phyloP scores from a whole-genome alignment of 2,113 vertebrate species.

The Pterocles orientalis region DNA sequence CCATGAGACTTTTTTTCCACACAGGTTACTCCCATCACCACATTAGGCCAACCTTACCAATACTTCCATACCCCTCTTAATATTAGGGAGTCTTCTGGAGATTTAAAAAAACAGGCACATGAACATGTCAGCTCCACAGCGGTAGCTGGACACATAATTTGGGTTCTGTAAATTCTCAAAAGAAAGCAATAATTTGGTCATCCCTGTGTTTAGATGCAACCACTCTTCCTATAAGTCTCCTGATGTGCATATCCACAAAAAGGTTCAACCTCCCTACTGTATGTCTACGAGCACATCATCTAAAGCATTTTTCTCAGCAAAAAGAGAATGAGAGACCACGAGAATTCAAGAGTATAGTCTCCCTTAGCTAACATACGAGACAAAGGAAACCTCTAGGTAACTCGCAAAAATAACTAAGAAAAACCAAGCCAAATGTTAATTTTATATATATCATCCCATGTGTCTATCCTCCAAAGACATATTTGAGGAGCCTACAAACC shows the following conservation, averaged over 20 bases:
- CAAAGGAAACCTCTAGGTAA: background rate
- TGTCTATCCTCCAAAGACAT: background rate
- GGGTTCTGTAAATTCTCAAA: background rate
- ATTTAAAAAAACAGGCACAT: background rate
- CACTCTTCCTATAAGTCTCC: background rate
- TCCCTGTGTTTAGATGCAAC: background rate
- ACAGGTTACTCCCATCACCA: background rate
- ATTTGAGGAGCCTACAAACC: background rate
- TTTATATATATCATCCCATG: background rate
- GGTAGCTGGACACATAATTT: background rate
- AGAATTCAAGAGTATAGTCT: background rate
- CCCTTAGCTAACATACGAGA: background rate
- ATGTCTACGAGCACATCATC: background rate
- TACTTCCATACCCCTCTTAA: background rate
- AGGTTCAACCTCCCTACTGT: background rate
- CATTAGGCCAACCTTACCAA: background rate
- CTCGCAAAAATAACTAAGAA: background rate
- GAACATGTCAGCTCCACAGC: background rate
- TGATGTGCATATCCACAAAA: rapidly evolving
- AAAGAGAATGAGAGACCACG: background rate
- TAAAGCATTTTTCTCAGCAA: background rate
- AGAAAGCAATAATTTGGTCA: background rate
- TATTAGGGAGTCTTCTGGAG: background rate
- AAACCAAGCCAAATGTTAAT: background rate
- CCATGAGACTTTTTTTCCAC: background rate